phyloP scores from a whole-genome alignment of 2,113 vertebrate species.

The Speoplatyrhinus poulsoni region DNA sequence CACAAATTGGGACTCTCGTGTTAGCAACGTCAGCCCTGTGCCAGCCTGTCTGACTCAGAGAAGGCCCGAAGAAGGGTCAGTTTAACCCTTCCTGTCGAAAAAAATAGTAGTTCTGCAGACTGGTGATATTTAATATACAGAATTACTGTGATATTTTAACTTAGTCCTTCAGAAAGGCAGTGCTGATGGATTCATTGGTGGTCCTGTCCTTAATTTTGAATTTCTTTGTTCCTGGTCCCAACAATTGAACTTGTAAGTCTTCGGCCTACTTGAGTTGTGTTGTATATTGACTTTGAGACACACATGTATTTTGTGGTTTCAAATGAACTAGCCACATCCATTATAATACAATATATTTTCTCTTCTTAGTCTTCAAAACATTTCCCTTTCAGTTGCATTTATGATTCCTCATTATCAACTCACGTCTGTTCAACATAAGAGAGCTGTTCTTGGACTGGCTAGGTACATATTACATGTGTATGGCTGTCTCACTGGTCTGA shows the following conservation, averaged over 20 bases:
- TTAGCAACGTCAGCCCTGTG: constrained; percentile 2
- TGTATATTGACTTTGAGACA: too few relatives aligned
- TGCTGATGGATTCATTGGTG: constrained; percentile 48
- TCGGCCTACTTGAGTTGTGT: too few relatives aligned
- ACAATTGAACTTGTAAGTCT: too few relatives aligned
- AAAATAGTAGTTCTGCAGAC: too few relatives aligned
- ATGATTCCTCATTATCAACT: background rate
- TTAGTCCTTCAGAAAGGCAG: constrained; percentile 15
- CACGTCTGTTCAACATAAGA: background rate
- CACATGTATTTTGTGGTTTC: background rate
- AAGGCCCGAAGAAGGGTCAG: background rate
- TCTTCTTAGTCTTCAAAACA: background rate
- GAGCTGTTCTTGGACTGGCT: background rate
- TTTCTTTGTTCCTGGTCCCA: background rate
- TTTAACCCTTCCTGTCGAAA: background rate
- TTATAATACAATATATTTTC: background rate
- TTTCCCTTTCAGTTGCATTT: background rate
- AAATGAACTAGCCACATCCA: background rate
- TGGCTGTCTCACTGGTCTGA: background rate
- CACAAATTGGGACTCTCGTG: constrained; percentile 8
- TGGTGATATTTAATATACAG: too few relatives aligned
- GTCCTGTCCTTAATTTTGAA: constrained; percentile 23
- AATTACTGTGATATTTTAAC: too few relatives aligned
- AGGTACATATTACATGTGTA: background rate
- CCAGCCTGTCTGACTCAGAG: background rate